Percentiles rank a stretch among this genome's conserved stretches.
Conservation (phyloP, 2,797 vertebrate species). For the Babyrousa celebensis region DNA sequence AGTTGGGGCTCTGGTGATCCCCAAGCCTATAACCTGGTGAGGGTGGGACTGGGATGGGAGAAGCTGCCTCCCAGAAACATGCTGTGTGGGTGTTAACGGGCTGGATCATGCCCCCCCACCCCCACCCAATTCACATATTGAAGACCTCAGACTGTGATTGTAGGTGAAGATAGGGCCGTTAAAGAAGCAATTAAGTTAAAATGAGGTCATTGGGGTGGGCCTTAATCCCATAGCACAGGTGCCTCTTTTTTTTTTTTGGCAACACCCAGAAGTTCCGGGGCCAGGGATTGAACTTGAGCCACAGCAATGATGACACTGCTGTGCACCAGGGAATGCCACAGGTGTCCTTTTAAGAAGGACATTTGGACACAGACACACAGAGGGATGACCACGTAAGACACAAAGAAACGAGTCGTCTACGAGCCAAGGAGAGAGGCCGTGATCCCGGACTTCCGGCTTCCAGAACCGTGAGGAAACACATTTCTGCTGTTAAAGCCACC, state of each 20-base stretch:
- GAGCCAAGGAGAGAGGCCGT: background rate
- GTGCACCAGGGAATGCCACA: background rate
- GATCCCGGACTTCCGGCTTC: background rate
- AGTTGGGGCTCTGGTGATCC: conserved; percentile 10
- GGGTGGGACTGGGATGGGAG: background rate
- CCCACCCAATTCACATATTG: accelerated
- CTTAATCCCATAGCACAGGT: background rate
- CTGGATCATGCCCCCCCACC: too few relatives aligned
- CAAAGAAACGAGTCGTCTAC: accelerated
- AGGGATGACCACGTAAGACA: background rate
- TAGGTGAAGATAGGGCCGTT: background rate
- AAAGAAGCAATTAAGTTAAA: background rate
- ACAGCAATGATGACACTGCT: too few relatives aligned
- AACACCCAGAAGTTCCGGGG: too few relatives aligned
- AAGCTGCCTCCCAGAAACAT: background rate
- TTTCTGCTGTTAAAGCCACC: background rate
- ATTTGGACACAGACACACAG: background rate
- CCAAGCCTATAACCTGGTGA: accelerated
- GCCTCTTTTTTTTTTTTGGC: too few relatives aligned
- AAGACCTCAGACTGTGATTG: background rate
- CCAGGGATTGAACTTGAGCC: too few relatives aligned
- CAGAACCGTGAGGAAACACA: accelerated
- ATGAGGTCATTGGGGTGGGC: background rate
- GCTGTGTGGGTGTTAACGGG: accelerated
- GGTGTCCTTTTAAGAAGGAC: background rate